A percentile compares a stretch with the other conserved stretches of the same genome.
These are phyloP conservation scores for Pangasius sanitwongsei DNA, from an alignment of 2,797 vertebrate species.

Conservation along the genomic window DNA sequence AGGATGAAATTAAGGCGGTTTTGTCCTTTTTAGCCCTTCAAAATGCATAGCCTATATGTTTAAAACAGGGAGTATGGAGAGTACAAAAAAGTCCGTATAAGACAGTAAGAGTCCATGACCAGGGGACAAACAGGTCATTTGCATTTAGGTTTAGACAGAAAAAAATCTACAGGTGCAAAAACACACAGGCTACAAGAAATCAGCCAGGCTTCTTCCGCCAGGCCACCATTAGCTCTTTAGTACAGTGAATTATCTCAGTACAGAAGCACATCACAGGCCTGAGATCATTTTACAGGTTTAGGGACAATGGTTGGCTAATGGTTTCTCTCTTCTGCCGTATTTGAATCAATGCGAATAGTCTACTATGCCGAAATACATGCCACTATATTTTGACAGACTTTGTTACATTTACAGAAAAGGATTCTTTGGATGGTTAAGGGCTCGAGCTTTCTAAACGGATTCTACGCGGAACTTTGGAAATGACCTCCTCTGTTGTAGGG, in stretches of 20 bases:
- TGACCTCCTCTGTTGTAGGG: neutral
- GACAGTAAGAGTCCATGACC: conserved; percentile 1
- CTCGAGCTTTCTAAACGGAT: neutral
- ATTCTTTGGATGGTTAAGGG: conserved; percentile 5
- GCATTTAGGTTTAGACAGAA: neutral
- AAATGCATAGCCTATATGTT: neutral
- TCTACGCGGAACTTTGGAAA: neutral
- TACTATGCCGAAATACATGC: neutral
- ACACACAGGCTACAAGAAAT: conserved; percentile 14
- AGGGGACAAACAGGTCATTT: neutral
- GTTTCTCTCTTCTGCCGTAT: neutral
- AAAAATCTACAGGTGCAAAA: conserved; percentile 34
- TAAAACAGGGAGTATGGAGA: neutral
- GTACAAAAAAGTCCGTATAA: conserved; percentile 28
- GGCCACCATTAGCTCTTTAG: neutral
- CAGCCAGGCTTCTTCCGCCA: neutral
- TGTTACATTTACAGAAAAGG: neutral
- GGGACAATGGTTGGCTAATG: neutral
- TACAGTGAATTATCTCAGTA: neutral
- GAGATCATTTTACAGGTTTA: neutral
- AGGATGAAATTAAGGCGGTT: neutral
- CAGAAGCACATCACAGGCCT: neutral
- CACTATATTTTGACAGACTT: neutral
- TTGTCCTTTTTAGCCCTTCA: neutral
- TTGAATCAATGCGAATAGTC: neutral